Conservation (phyloP, 2,113 vertebrate genomes). For the Eudyptes chrysolophus region DNA sequence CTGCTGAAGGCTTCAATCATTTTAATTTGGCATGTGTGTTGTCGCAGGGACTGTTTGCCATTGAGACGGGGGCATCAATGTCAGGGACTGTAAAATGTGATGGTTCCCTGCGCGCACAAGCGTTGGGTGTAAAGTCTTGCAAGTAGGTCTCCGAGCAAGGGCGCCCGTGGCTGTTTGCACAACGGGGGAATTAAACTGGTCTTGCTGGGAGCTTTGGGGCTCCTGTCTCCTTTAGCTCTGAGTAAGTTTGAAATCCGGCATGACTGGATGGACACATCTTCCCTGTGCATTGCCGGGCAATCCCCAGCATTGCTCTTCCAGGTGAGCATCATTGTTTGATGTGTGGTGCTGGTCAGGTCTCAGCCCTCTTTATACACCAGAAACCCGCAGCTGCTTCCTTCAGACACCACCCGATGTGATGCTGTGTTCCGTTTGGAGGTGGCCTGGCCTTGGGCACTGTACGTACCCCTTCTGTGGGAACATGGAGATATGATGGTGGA, state of each 20-base stretch:
- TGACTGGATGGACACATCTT: neutral
- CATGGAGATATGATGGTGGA: neutral
- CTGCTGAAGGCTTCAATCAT: neutral
- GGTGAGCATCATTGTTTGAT: fast-evolving
- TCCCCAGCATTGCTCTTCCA: neutral
- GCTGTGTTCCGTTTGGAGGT: neutral
- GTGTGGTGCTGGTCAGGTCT: neutral
- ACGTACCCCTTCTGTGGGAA: neutral
- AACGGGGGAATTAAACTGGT: neutral
- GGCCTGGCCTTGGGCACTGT: neutral
- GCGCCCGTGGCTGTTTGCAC: neutral
- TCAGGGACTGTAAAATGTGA: neutral
- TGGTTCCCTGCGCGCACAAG: neutral
- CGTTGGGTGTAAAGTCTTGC: neutral
- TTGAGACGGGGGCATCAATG: fast-evolving
- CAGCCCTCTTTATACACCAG: neutral
- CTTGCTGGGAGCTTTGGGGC: neutral
- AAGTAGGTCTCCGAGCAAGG: neutral
- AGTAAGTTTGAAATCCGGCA: neutral
- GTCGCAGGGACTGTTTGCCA: neutral
- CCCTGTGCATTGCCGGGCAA: neutral
- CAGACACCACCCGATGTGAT: neutral
- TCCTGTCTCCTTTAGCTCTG: neutral
- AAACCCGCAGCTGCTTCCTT: neutral
- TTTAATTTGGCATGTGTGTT: neutral